A percentile compares a stretch with the other conserved stretches of the same genome.
Conservation (phyloP, 2,888 invertebrate species). For the Stictocephala bisonia region DNA sequence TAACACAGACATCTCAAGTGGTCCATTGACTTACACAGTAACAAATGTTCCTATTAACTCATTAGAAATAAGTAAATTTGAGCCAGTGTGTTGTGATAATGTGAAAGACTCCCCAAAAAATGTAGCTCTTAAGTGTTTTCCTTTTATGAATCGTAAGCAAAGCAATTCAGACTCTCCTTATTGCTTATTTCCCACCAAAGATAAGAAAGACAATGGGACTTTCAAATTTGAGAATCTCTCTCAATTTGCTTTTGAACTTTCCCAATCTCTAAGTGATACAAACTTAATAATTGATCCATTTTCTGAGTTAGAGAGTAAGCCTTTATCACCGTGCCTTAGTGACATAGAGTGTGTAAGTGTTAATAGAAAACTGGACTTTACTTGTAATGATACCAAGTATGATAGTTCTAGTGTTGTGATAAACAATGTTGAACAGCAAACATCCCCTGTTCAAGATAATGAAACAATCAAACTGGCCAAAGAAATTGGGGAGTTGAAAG, state of each 20-base stretch:
- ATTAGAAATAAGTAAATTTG: not conserved
- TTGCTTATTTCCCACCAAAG: conserved; percentile 34
- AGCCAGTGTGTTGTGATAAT: not conserved
- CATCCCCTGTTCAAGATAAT: not conserved
- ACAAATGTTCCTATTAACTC: not conserved
- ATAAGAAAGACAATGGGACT: conserved; percentile 3
- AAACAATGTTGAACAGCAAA: not conserved
- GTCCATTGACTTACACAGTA: conserved; percentile 16
- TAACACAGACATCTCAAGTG: not conserved
- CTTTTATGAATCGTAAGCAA: conserved; percentile 21
- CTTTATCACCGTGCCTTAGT: conserved; percentile 43
- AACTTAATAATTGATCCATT: not conserved
- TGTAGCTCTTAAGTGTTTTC: conserved; percentile 30
- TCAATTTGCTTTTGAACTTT: conserved; percentile 44
- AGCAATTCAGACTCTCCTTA: not conserved
- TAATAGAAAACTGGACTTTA: not conserved
- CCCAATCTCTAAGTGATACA: conserved; percentile 38
- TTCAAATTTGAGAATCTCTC: conserved; percentile 47
- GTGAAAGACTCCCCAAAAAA: conserved; percentile 14
- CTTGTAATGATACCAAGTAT: not conserved
- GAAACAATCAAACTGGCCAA: conserved; percentile 28
- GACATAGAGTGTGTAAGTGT: conserved; percentile 15
- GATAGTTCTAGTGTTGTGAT: conserved; percentile 1
- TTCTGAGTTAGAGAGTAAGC: conserved; percentile 24
- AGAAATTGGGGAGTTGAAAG: conserved; percentile 49